Percentiles rank a stretch among this genome's conserved stretches.
These are phyloP conservation scores for Sander vitreus DNA, from an alignment of 2,113 vertebrate species.

Conservation along the genomic window DNA sequence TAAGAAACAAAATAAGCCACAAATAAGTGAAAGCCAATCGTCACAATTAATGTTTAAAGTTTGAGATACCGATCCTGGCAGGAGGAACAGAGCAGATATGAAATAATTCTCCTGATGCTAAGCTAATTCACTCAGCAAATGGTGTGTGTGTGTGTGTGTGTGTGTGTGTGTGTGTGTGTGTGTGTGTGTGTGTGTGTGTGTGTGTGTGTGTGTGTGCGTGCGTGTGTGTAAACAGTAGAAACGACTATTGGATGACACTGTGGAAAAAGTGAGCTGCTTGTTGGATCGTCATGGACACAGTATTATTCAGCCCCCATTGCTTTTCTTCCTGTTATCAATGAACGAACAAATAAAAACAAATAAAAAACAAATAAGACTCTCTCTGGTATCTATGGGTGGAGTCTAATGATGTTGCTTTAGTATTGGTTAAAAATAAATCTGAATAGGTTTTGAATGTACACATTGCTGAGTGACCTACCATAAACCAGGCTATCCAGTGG, in stretches of 20 bases:
- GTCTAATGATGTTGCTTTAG: background rate
- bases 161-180: slow-evolving; percentile 5
- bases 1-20: background rate
- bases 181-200: slow-evolving; percentile 17
- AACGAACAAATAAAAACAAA: slow-evolving; percentile 34
- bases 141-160: slow-evolving; percentile 6
- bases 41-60: background rate
- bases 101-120: slow-evolving; percentile 53
- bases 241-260: slow-evolving; percentile 57
- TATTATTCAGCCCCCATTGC: slow-evolving; percentile 9
- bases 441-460: background rate
- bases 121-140: slow-evolving; percentile 42
- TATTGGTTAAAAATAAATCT: background rate
- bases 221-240: slow-evolving; percentile 8
- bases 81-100: slow-evolving; percentile 52
- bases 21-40: background rate
- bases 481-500: background rate
- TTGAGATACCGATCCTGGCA: slow-evolving; percentile 48
- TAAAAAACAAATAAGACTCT: slow-evolving; percentile 26
- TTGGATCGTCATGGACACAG: slow-evolving; percentile 22
- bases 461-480: background rate
- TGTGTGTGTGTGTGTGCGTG: background rate
- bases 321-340: slow-evolving; percentile 25
- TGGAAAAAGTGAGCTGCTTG: slow-evolving; percentile 65
- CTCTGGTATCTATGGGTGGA: slow-evolving; percentile 28